Evolutionary conservation across 2,888 invertebrate species (phyloP), one percentile per base, ranked within the genome.

Genomic region (Gymnosoma rotundatum): DNA sequence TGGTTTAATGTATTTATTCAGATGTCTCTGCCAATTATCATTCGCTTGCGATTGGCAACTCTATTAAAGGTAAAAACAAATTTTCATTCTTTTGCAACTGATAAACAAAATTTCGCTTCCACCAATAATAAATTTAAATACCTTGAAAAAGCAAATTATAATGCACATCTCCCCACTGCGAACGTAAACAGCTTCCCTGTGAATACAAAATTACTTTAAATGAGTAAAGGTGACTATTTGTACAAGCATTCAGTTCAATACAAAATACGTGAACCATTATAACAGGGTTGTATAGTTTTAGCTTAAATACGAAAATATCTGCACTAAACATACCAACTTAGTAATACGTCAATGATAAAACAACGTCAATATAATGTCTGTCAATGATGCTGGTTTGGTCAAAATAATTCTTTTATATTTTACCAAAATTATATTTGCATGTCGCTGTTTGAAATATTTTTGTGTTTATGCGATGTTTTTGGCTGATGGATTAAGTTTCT

Each of bases 271-370:
- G 48, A 73, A 67, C 7, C 54, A n/a, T 61, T 32, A 25, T 54
- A 67, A 12, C 12, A 42, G 42, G 12, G 42, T 12, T 42, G 42
- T 42, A 12, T 7, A 12, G 3, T 12, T 12, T 42, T 12, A 42
- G 12, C 7, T 32, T 38, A 38, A 7, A 38, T 38, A 38, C 38
- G 6, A 38, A 38, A 7, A 45, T 25, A 25, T 25, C 25, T 25
- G 25, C 1, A 12, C 45, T 14, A 45, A 12, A 45, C 45, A 60
- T 5, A 9, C 38, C 10, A 4, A 38, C 38, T 38, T 38, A 32
- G n/a, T 78, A 69, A 61, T 78, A 52, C 61, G 58, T 60, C 73
- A 79, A 64, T 54, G 38, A 66, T 60, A 60, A n/a, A n/a, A 73
- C 58, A 79, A 79, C 64, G 9, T 78, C 61, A 63, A 69, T 54